These are phyloP conservation scores for Lomographa bimaculata DNA, from an alignment of 2,888 invertebrate genomes.

Conservation along the genomic window DNA sequence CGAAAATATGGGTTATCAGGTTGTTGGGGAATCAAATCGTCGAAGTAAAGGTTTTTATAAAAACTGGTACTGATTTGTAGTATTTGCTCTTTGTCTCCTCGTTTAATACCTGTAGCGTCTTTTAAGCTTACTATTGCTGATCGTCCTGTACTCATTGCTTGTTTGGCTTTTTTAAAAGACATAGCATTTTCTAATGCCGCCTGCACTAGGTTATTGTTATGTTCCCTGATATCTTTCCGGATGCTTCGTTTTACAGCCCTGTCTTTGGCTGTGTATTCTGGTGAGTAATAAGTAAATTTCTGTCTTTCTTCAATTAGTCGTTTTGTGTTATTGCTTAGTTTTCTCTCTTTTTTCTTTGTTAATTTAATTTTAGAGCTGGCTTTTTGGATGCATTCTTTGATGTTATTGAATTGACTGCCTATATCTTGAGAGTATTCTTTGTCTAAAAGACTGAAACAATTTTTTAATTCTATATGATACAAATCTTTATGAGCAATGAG, in stretches of 20 bases:
- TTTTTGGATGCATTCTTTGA: not conserved
- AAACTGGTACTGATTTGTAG: not conserved
- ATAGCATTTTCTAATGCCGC: not conserved
- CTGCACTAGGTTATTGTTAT: not conserved
- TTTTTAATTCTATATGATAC: conserved; percentile 1
- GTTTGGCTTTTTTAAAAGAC: not conserved
- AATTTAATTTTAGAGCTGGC: conserved; percentile 1
- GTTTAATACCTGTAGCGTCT: not conserved
- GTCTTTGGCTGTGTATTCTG: too few relatives aligned
- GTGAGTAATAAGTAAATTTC: not conserved
- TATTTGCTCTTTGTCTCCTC: not conserved
- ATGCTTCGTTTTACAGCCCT: too few relatives aligned
- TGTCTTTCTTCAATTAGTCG: conserved; percentile 1
- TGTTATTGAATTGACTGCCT: conserved; percentile 1
- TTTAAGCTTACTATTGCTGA: not conserved
- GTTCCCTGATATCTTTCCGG: not conserved
- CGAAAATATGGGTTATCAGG: too few relatives aligned
- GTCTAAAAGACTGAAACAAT: conserved; percentile 1
- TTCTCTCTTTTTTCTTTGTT: not conserved
- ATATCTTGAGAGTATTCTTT: not conserved
- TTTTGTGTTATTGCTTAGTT: conserved; percentile 1
- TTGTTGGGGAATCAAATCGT: not conserved
- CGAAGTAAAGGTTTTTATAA: conserved; percentile 1
- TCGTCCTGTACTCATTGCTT: not conserved
- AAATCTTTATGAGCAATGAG: not conserved